Conservation (phyloP, 2,113 vertebrate genomes). For the Alexandromys fortis region DNA sequence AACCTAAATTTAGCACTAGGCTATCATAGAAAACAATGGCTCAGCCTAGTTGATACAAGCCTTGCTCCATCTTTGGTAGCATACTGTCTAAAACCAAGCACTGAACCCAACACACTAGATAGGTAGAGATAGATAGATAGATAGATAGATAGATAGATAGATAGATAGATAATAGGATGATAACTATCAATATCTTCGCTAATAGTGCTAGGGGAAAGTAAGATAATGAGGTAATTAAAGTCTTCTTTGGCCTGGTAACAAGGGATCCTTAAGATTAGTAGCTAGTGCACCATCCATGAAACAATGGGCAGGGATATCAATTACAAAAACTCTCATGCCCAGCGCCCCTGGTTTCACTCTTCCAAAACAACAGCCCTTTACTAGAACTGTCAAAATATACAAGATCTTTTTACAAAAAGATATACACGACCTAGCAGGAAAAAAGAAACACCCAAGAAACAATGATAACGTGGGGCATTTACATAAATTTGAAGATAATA, state of each 20-base stretch:
- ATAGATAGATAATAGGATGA: too few relatives aligned
- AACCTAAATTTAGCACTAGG: not conserved
- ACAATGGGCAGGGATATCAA: not conserved
- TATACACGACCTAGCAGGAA: not conserved
- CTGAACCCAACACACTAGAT: not conserved
- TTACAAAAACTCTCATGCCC: not conserved
- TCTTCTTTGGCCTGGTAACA: not conserved
- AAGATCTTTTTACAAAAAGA: not conserved
- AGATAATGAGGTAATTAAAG: not conserved
- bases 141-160: too few relatives aligned
- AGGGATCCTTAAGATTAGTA: not conserved
- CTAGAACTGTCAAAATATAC: not conserved
- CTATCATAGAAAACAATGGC: not conserved
- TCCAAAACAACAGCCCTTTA: not conserved
- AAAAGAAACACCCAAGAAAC: not conserved
- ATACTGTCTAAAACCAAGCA: not conserved
- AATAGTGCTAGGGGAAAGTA: not conserved
- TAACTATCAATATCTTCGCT: not conserved
- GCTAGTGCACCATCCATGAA: not conserved
- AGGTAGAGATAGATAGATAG: too few relatives aligned
- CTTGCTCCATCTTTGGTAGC: not conserved
- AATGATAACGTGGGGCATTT: not conserved
- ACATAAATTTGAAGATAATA: not conserved
- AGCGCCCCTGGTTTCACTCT: not conserved
- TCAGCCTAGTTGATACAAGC: not conserved